Evolutionary conservation across 2,888 invertebrate species (phyloP).

Genomic region (Coenonympha arcania): DNA sequence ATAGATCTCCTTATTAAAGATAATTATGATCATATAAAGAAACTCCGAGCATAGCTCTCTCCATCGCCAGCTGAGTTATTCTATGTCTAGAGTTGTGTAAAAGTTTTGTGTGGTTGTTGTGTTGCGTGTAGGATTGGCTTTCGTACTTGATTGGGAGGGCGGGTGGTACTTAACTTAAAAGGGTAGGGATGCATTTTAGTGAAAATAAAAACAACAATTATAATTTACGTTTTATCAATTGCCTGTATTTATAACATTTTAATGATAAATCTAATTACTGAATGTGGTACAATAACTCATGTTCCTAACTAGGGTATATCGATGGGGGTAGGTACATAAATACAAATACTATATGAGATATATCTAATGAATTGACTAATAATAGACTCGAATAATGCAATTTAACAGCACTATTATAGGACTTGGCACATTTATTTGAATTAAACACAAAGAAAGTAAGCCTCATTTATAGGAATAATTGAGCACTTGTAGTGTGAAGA

Average conservation of each 20-base stretch:
- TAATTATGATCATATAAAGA: no score
- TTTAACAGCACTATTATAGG: background rate
- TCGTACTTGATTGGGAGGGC: no score
- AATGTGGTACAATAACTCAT: slow-evolving; percentile 22
- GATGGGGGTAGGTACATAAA: slow-evolving; percentile 6
- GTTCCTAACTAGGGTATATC: slow-evolving; percentile 17
- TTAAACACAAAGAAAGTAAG: background rate
- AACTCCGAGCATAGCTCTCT: no score
- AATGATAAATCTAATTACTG: slow-evolving; percentile 36
- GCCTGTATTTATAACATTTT: slow-evolving; percentile 67
- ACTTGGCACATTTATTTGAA: slow-evolving; percentile 8
- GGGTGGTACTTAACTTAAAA: no score
- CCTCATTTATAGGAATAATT: background rate
- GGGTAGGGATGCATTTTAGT: background rate
- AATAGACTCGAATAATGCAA: slow-evolving; percentile 5
- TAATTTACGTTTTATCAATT: slow-evolving; percentile 63
- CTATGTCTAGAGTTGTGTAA: no score
- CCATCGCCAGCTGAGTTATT: no score
- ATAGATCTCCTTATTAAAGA: no score
- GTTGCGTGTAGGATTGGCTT: no score
- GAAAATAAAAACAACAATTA: slow-evolving; percentile 51
- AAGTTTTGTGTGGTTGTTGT: no score
- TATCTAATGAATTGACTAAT: slow-evolving; percentile 23
- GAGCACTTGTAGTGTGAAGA: no score
- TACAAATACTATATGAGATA: slow-evolving; percentile 18